Base-by-base conservation (phyloP, 2,888 invertebrate genomes). In the Caenorhabditis japonica region DNA sequence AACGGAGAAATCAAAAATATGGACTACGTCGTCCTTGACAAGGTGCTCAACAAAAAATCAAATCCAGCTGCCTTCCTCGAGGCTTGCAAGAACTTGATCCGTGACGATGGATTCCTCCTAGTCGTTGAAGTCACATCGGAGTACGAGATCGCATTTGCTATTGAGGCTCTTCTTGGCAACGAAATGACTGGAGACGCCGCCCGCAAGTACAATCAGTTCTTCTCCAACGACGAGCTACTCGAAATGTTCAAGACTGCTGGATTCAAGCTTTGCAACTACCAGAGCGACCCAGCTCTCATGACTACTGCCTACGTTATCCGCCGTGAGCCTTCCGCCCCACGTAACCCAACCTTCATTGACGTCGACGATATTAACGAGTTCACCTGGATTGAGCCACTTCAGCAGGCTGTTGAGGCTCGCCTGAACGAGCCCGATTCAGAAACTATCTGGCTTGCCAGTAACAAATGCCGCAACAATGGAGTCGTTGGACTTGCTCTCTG, bases 401-500 rank as follows among this genome's bases (percentile, higher is more conserved):
- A 87, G 72, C 81, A 87, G 70, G 72, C 77, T 47, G 76, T 85
- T 36, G 95, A 95, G 88, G 91, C 90, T 0, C 92, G 92, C 0
- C 87, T 97, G 88, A 91, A 91, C 74, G 91, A 92, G 81, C 84
- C 88, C 19, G 87, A 85, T 30, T 91, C 86, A 62, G 85, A 88
- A 61, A 89, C 88, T 47, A 83, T 90, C 38, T 90, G 90, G 90
- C 82, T 94, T 36, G 91, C 93, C 44, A 82, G 74, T 68, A 87
- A 85, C 34, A 80, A 77, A 52, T 78, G 82, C 21, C 64, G 92
- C 69, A 88, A 91, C 25, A 91, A 91, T 88, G 97, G 97, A 13
- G 90, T 94, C 76, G 90, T 95, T 62, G 97, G 97, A 46, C 90
- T 97, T 88, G 92, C 93, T 85, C 93, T 94, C 87, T 99, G 97